Base-by-base conservation (phyloP, 2,113 vertebrate genomes). In the Corvus moneduloides region DNA sequence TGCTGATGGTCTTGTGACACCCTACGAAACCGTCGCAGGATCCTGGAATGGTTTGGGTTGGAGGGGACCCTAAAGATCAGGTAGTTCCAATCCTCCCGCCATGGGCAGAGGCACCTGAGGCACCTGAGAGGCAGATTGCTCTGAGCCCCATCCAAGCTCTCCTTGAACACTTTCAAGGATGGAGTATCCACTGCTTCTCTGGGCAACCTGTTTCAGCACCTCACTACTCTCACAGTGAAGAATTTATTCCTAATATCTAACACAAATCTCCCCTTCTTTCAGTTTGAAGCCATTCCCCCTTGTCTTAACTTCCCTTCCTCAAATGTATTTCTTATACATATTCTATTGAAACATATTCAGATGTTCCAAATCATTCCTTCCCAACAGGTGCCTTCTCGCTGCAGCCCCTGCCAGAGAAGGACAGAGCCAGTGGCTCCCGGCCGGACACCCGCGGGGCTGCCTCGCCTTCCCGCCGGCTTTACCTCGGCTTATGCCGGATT, bases 251-350 rank as follows among this genome's bases (percentile, higher is more conserved):
- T 13, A 18, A 3, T 22, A 62, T 13, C 30, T 32, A 56, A 68
- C 11, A 24, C 7, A 54, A 71, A 46, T 5, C 19, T 41, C 11
- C 13, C 7, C 9, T n/a, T 41, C 61, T 54, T 32, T 27, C 46
- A 59, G 37, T 22, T 26, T 68, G 14, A 61, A 62, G 11, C 1
- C 16, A 18, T 35, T 13, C 35, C 10, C 22, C 7, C 41, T 75
- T 13, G 24, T 21, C 24, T 55, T 35, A 61, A 33, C 5, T 20
- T 17, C 37, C 15, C 16, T 17, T 43, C 28, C 33, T 30, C 21
- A 19, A 11, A 11, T 0, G 3, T 1, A 26, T 16, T 32, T 51
- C 11, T 69, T 28, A 23, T 27, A 23, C 18, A 8, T 2, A 14
- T 13, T 37, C 13, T 3, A 8, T 2, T 13, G 43, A 56, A 13